A percentile compares a stretch with the other conserved stretches of the same genome.
phyloP scores from a whole-genome alignment of 2,888 invertebrate genomes.

The Helleia helle region DNA sequence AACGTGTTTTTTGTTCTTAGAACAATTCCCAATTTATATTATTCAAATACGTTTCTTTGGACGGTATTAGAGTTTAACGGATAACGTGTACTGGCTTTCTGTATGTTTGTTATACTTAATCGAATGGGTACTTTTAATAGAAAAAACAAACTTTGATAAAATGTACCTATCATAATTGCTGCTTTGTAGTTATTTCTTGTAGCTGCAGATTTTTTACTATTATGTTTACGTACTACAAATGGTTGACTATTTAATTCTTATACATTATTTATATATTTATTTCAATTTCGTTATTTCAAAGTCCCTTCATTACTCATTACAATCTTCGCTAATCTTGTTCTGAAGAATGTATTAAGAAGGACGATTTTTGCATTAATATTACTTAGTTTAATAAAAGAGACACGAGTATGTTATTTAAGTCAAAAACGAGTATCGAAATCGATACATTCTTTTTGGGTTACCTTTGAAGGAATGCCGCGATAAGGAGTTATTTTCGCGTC shows the following conservation, averaged over 20 bases:
- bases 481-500: slow-evolving; percentile 71
- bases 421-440: slow-evolving; percentile 49
- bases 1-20: slow-evolving; percentile 36
- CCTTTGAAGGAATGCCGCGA: slow-evolving; percentile 69
- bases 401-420: slow-evolving; percentile 52
- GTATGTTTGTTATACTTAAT: too few species aligned
- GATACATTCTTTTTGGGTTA: slow-evolving; percentile 56
- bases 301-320: neutral
- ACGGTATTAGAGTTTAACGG: slow-evolving; percentile 33
- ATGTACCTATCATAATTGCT: too few species aligned
- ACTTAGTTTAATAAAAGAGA: slow-evolving; percentile 46
- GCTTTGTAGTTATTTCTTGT: too few species aligned
- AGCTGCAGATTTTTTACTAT: too few species aligned
- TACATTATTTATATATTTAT: too few species aligned
- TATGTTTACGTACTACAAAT: too few species aligned
- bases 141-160: too few species aligned
- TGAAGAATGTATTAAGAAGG: slow-evolving; percentile 19
- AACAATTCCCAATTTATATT: slow-evolving; percentile 38
- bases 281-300: slow-evolving; percentile 19
- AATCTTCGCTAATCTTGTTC: slow-evolving; percentile 8
- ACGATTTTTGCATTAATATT: slow-evolving; percentile 34
- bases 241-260: too few species aligned
- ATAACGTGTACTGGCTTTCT: slow-evolving; percentile 24
- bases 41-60: slow-evolving; percentile 41
- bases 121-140: too few species aligned